These are phyloP conservation scores for Eira barbara DNA, from an alignment of 2,113 vertebrate species.

Conservation along the genomic window DNA sequence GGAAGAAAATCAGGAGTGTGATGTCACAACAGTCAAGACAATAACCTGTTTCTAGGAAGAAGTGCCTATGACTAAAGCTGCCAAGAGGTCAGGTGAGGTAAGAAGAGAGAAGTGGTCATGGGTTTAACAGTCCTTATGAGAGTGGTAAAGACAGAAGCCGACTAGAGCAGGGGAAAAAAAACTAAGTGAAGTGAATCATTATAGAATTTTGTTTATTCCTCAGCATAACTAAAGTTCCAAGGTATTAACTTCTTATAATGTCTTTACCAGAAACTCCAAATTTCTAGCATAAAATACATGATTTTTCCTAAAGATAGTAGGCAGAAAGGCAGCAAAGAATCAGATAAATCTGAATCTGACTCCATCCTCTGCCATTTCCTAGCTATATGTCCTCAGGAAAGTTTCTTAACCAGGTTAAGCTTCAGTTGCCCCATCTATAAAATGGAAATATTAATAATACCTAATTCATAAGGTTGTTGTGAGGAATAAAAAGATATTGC, in stretches of 20 bases:
- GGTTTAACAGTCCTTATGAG: not conserved
- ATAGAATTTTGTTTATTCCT: not conserved
- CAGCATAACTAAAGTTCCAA: not conserved
- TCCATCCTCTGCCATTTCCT: not conserved
- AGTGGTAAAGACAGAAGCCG: not conserved
- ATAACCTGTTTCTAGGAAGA: constrained; percentile 5
- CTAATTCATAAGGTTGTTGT: not conserved
- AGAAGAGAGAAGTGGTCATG: not conserved
- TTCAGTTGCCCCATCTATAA: not conserved
- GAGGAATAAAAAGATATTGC: not conserved
- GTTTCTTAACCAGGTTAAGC: not conserved
- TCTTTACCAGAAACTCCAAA: constrained; percentile 19
- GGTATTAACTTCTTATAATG: constrained; percentile 7
- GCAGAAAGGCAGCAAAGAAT: not conserved
- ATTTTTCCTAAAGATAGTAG: not conserved
- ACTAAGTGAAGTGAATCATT: not conserved
- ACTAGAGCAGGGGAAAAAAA: not conserved
- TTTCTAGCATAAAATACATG: constrained; percentile 3
- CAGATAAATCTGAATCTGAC: constrained; percentile 20
- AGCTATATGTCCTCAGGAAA: not conserved
- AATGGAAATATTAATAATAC: not conserved
- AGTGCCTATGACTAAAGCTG: constrained; percentile 12
- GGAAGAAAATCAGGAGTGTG: not conserved
- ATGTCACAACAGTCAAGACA: not conserved
- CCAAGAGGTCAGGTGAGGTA: constrained; percentile 14